phyloP scores from a whole-genome alignment of 2,888 invertebrate genomes.

The Anticlea derivata region DNA sequence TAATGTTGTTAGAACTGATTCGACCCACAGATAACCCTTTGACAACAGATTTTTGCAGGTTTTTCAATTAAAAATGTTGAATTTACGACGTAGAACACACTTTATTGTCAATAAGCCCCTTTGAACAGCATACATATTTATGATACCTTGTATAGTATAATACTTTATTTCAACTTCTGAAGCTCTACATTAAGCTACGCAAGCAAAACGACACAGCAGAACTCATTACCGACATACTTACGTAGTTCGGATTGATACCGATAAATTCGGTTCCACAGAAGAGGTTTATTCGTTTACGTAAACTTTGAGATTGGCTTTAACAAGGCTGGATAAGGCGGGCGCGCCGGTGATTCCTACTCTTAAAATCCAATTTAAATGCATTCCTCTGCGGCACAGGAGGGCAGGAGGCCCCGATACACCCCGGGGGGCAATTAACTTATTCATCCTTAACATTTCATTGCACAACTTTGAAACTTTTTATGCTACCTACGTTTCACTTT shows the following conservation, averaged over 20 bases:
- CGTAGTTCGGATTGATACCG: conserved; percentile 66
- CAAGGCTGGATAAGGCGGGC: conserved; percentile 75
- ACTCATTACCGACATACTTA: conserved; percentile 31
- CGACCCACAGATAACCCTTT: too few species aligned
- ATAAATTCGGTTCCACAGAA: conserved; percentile 71
- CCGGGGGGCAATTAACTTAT: conserved; percentile 82
- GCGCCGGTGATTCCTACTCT: conserved; percentile 82
- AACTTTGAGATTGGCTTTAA: conserved; percentile 83
- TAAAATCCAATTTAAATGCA: conserved; percentile 85
- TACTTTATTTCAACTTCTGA: not conserved
- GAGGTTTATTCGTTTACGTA: conserved; percentile 82
- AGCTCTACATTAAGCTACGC: conserved; percentile 18
- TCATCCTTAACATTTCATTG: conserved; percentile 83
- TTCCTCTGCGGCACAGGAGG: conserved; percentile 82
- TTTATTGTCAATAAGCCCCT: too few species aligned
- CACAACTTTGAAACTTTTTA: conserved; percentile 71
- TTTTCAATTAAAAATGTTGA: too few species aligned
- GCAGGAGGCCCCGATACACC: conserved; percentile 67
- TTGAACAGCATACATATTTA: too few species aligned
- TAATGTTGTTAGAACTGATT: too few species aligned
- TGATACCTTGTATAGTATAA: too few species aligned
- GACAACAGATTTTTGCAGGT: too few species aligned
- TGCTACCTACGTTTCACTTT: conserved; percentile 50
- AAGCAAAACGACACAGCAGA: conserved; percentile 27
- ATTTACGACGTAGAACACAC: too few species aligned